A percentile compares a stretch with the other conserved stretches of the same genome.
Evolutionary conservation across 1,140 invertebrate genomes (phyloP).

Genomic region (Agraylea sexmaculata): DNA sequence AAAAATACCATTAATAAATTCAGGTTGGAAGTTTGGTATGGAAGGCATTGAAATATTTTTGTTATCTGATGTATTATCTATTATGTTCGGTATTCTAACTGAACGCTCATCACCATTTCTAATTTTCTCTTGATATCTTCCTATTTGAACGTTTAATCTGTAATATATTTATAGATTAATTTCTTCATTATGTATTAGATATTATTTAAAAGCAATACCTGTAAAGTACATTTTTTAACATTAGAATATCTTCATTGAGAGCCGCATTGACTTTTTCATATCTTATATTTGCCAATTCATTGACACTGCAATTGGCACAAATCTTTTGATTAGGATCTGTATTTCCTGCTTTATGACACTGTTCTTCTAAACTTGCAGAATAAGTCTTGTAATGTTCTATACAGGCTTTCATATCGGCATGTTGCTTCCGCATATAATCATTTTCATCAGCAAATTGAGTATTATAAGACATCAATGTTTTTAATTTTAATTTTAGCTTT

Average conservation of each 20-base stretch:
- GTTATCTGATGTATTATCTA: constrained; percentile 2
- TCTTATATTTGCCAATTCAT: constrained; percentile 15
- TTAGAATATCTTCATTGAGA: constrained; percentile 44
- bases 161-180: constrained; percentile 10
- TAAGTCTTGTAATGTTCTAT: constrained; percentile 18
- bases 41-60: constrained; percentile 3
- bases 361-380: constrained; percentile 13
- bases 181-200: constrained; percentile 11
- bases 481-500: constrained; percentile 17
- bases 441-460: constrained; percentile 21
- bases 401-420: constrained; percentile 19
- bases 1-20: too few species aligned
- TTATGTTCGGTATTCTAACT: constrained; percentile 6
- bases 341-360: not conserved
- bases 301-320: constrained; percentile 14
- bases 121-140: constrained; percentile 52
- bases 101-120: too few species aligned
- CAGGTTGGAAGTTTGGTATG: too few species aligned
- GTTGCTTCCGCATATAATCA: constrained; percentile 16
- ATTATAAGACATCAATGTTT: constrained; percentile 14
- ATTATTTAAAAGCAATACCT: constrained; percentile 20
- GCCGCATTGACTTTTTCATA: constrained; percentile 35
- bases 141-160: constrained; percentile 52
- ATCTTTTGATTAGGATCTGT: not conserved
- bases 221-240: constrained; percentile 55